Evolutionary conservation across 2,797 vertebrate species (phyloP).

Genomic region (Sciurus carolinensis): DNA sequence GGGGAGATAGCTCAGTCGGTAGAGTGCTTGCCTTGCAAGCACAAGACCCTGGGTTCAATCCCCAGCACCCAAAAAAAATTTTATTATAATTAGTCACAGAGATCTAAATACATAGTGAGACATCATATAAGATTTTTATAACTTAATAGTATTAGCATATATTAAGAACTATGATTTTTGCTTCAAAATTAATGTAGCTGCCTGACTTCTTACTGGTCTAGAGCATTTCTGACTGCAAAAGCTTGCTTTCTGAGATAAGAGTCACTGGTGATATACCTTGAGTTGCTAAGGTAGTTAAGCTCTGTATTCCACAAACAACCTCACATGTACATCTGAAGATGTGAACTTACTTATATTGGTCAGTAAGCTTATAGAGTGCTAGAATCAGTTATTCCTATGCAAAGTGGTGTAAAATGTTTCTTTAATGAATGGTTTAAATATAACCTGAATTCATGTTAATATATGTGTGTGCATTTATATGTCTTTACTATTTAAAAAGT

Average conservation of each 20-base stretch:
- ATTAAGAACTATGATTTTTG: constrained; percentile 1
- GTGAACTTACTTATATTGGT: background rate
- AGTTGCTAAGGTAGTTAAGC: constrained; percentile 14
- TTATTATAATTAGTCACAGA: background rate
- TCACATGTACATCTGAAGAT: background rate
- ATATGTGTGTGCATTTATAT: background rate
- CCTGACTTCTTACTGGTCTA: background rate
- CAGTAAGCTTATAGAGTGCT: background rate
- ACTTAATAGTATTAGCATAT: background rate
- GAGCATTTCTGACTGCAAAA: constrained; percentile 19
- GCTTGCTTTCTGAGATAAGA: constrained; percentile 33
- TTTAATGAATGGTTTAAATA: constrained; percentile 16
- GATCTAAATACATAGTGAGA: background rate
- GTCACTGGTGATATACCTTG: background rate
- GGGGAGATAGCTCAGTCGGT: too few relatives aligned
- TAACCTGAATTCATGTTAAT: background rate
- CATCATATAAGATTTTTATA: background rate
- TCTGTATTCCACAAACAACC: background rate
- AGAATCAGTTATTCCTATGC: background rate
- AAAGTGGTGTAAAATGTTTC: background rate
- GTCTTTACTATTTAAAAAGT: constrained; percentile 46
- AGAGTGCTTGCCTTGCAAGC: too few relatives aligned
- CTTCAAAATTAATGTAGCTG: background rate
- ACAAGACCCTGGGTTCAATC: too few relatives aligned
- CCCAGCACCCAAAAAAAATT: too few relatives aligned